Base-by-base conservation (phyloP, 1,140 invertebrate species). In the Pachyrhynchus sulphureomaculatus region DNA sequence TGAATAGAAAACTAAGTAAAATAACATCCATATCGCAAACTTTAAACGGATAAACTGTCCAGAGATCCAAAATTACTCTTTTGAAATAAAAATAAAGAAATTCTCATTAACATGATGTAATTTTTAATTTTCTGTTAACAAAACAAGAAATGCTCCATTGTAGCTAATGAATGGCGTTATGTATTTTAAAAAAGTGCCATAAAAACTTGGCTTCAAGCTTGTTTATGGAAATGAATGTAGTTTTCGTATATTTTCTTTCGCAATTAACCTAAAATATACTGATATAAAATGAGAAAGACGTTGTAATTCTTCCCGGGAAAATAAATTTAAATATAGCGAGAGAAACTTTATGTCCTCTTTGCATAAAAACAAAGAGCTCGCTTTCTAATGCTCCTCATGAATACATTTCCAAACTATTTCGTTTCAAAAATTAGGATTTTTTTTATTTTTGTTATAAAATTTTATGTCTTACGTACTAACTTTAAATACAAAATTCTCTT, bases 381-480 rank as follows among this genome's bases (percentile, higher is more conserved):
- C 24, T 13, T 17, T 32, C 26, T 37, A 52, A 48, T 33, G 42
- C 17, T 18, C 20, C 57, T 52, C 57, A 53, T 53, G 57, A 60
- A 60, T 60, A 60, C 48, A 52, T 60, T 60, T 60, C 57, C 57
- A 36, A 52, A 60, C 47, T 52, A 60, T 60, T 60, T 52, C 57
- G 21, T 48, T 37, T 52, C 37, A 48, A 48, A 48, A 60, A 49
- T 51, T 60, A 52, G 26, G 37, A 20, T 21, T 13, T 52, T n/a
- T n/a, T n/a, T 60, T 54, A 37, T 60, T 45, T 34, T 52, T 33
- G 47, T 29, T 52, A 24, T 59, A 49, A 59, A 59, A 49, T 59
- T 48, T 49, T 56, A 53, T 53, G 21, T 53, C 5, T 29, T 48
- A 26, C n/a, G 15, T 32, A 15, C 24, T 42, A 20, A 5, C 9